Base-by-base conservation (phyloP, 2,797 vertebrate species). In the Falco columbarius region DNA sequence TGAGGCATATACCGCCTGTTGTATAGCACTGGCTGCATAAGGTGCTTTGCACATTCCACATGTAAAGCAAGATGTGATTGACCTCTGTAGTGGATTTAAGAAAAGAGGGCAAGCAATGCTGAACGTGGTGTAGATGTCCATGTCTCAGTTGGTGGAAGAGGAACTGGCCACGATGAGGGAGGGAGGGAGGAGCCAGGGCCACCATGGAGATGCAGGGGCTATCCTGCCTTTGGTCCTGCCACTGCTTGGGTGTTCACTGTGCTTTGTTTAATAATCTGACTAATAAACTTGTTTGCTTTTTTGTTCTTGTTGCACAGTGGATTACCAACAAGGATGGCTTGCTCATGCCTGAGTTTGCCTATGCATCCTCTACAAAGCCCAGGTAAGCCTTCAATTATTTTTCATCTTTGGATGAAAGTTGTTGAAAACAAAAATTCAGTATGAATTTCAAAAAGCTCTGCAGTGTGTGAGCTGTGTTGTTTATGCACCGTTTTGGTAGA, bases 341-440 rank as follows among this genome's bases (percentile, higher is more conserved):
- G 1, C 27, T 87, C 32, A 66, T 67, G 24, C 30, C 15, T 70
- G 47, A 76, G 38, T 51, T 51, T 90, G 38, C 55, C 47, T 47
- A 55, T 74, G 34, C n/a, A 88, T 90, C 63, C 46, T 81, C 47
- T 91, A 80, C 47, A 92, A 90, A 90, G 24, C 34, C n/a, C 59
- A 29, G 55, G 59, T 83, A 94, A 90, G 32, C 32, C 38, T 93
- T 96, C 65, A 77, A 61, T 85, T 91, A 72, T 63, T 88, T 92
- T 90, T 88, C 15, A 32, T 72, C 52, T 94, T 76, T 76, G 67
- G 16, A 80, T 82, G 67, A 52, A 79, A 65, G 55, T 82, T 38
- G 80, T 76, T 12, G 26, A 68, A 90, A 88, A 56, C 17, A 81
- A 80, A 86, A 88, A 76, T 66, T 90, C 52, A 47, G 12, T 72